Percentiles rank a stretch among this genome's conserved stretches.
Evolutionary conservation across 2,888 invertebrate genomes (phyloP).

Genomic region (Zhuqinia jingwanae): DNA sequence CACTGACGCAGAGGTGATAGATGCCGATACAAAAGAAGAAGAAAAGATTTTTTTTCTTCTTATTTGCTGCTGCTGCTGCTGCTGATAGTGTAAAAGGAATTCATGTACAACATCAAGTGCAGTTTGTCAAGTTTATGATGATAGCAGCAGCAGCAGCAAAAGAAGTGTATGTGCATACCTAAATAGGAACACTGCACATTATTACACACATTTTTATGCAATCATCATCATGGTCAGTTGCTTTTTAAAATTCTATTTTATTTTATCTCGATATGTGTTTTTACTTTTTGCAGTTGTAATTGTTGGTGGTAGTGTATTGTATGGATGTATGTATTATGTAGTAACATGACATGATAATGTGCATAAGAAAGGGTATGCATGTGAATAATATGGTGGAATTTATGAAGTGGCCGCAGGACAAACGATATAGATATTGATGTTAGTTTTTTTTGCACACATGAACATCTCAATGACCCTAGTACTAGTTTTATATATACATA

Average conservation of each 20-base stretch:
- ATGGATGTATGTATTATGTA: too few species aligned
- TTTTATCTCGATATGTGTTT: constrained; percentile 7
- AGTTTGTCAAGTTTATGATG: constrained; percentile 27
- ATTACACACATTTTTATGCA: not conserved
- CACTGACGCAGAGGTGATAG: not conserved
- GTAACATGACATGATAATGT: not conserved
- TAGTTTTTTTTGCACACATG: not conserved
- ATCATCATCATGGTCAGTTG: constrained; percentile 14
- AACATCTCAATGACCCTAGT: not conserved
- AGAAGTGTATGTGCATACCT: not conserved
- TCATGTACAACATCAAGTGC: constrained; percentile 14
- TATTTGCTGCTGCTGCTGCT: too few species aligned
- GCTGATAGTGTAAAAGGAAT: constrained; percentile 18
- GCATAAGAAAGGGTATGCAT: not conserved
- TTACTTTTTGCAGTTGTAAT: not conserved
- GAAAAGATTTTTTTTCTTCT: not conserved
- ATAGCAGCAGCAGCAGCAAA: not conserved
- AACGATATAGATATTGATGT: not conserved
- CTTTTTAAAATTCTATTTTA: not conserved
- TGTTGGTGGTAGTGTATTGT: not conserved
- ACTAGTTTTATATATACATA: too few species aligned
- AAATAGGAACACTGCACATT: not conserved
- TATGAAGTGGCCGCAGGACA: too few species aligned
- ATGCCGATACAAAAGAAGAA: too few species aligned
- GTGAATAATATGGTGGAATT: too few species aligned